phyloP scores from a whole-genome alignment of 2,797 vertebrate species.

The Micropoecilia bifurca region DNA sequence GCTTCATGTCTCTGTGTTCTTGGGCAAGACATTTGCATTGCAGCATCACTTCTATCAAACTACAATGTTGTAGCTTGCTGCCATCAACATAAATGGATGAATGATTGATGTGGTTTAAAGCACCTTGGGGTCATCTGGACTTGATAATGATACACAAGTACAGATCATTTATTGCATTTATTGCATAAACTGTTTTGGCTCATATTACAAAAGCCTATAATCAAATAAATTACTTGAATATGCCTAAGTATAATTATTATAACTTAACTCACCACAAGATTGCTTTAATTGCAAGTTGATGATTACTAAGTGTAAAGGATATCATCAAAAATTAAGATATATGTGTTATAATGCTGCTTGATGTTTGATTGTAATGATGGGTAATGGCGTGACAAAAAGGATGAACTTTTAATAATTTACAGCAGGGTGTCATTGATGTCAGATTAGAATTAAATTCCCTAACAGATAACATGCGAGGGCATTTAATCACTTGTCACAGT shows the following conservation, averaged over 20 bases:
- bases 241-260: not conserved
- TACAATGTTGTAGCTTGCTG: too few relatives aligned
- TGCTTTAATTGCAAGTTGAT: conserved; percentile 1
- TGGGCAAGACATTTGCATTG: too few relatives aligned
- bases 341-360: not conserved
- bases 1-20: too few relatives aligned
- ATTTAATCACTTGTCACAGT: not conserved
- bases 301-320: not conserved
- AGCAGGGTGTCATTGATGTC: not conserved
- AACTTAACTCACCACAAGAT: not conserved
- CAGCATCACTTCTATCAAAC: too few relatives aligned
- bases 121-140: too few relatives aligned
- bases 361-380: not conserved
- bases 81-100: too few relatives aligned
- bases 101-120: too few relatives aligned
- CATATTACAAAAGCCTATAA: not conserved
- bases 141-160: too few relatives aligned
- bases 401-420: not conserved
- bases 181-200: too few relatives aligned
- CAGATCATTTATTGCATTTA: too few relatives aligned
- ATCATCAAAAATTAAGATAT: not conserved
- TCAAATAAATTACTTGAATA: not conserved
- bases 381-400: not conserved
- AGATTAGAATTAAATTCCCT: not conserved
- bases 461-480: not conserved